Percentiles rank a stretch among this genome's conserved stretches.
Evolutionary conservation across 2,888 invertebrate species (phyloP).

Genomic region (Heterodera filipjevi): DNA sequence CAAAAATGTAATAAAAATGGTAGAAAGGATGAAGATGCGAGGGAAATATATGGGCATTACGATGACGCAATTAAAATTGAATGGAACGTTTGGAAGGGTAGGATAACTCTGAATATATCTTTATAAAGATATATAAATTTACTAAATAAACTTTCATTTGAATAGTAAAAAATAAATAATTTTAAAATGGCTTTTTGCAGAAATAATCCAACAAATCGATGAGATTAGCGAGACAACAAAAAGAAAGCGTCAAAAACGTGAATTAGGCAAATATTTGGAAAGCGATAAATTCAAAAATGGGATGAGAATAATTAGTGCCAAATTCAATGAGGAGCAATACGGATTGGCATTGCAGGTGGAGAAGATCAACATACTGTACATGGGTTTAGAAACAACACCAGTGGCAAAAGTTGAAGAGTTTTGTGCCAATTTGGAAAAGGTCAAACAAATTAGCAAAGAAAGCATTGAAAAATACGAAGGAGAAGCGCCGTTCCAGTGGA

Average conservation of each 20-base stretch:
- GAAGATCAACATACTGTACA: neutral
- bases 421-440: neutral
- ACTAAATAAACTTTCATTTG: no score
- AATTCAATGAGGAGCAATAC: neutral
- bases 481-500: neutral
- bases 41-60: neutral
- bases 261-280: neutral
- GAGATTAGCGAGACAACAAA: neutral
- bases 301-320: neutral
- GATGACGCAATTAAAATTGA: neutral
- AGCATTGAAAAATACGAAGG: neutral
- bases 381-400: neutral
- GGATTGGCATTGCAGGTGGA: neutral
- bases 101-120: no score
- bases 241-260: neutral
- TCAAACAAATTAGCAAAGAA: neutral
- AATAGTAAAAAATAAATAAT: no score
- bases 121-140: no score
- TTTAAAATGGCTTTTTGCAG: no score
- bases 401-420: neutral
- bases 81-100: neutral
- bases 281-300: neutral
- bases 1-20: neutral
- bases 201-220: neutral
- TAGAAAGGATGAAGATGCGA: neutral